Conservation (phyloP, 2,888 invertebrate species). For the Melanostoma scalare region DNA sequence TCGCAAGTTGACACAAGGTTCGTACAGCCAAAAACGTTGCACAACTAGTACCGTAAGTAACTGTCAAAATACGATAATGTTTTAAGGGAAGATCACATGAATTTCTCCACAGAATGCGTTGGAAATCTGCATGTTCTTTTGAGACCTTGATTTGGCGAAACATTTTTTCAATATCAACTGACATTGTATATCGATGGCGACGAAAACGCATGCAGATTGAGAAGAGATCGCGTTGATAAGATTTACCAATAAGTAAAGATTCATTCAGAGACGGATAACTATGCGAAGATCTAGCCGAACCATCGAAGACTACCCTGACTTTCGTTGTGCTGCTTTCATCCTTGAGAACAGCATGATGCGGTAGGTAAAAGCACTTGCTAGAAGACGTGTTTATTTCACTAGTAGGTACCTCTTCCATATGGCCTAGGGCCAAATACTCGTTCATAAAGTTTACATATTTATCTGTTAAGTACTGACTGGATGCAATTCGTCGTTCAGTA, state of each 20-base stretch:
- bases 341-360: constrained; percentile 44
- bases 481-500: constrained; percentile 11
- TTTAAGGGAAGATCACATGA: constrained; percentile 21
- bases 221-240: constrained; percentile 50
- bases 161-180: constrained; percentile 60
- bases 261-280: constrained; percentile 47
- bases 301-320: constrained; percentile 23
- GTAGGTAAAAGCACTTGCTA: constrained; percentile 20
- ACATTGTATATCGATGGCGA: constrained; percentile 43
- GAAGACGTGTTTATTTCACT: constrained; percentile 13
- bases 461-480: background rate
- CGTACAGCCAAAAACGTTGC: constrained; percentile 64
- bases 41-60: constrained; percentile 62
- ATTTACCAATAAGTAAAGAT: constrained; percentile 33
- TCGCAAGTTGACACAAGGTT: constrained; percentile 64
- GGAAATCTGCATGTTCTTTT: constrained; percentile 43
- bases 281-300: constrained; percentile 8
- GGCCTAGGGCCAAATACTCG: constrained; percentile 28
- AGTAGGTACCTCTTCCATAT: constrained; percentile 25
- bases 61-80: constrained; percentile 54
- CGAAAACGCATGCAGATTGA: constrained; percentile 47
- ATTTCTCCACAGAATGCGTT: constrained; percentile 59
- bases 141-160: constrained; percentile 48
- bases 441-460: constrained; percentile 35
- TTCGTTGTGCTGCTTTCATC: constrained; percentile 40